Conservation (phyloP, 2,113 vertebrate species). For the Microtus pennsylvanicus region DNA sequence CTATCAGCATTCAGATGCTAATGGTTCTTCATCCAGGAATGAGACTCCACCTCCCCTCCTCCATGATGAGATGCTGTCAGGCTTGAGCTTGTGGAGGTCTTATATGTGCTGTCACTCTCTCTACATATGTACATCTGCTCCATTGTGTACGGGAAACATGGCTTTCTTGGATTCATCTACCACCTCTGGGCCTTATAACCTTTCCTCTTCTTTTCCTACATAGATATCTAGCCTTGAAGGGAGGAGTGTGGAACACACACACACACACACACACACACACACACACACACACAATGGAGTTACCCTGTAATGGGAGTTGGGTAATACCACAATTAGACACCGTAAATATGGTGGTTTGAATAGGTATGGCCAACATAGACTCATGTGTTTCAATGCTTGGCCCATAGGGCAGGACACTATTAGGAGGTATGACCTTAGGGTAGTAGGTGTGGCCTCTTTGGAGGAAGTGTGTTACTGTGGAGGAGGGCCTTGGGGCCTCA, state of each 20-base stretch:
- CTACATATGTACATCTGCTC: not conserved
- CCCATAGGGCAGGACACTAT: not conserved
- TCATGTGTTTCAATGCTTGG: not conserved
- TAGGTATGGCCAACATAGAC: not conserved
- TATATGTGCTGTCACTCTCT: not conserved
- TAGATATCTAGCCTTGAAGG: not conserved
- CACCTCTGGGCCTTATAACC: not conserved
- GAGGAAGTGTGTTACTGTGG: not conserved
- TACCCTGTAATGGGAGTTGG: not conserved
- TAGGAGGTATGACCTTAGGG: not conserved
- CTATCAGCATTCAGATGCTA: not conserved
- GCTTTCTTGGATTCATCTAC: not conserved
- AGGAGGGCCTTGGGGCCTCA: not conserved
- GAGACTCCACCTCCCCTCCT: too few species aligned
- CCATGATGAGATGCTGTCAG: not conserved
- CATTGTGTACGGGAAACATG: not conserved
- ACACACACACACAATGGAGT: not conserved
- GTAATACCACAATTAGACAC: not conserved
- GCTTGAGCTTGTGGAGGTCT: not conserved
- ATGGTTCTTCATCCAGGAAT: not conserved
- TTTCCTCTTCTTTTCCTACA: not conserved
- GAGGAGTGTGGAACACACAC: not conserved
- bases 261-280: not conserved
- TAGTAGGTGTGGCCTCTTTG: not conserved
- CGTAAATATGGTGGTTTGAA: not conserved